Conservation (phyloP, 2,888 invertebrate genomes). For the Ophioninae sp. region DNA sequence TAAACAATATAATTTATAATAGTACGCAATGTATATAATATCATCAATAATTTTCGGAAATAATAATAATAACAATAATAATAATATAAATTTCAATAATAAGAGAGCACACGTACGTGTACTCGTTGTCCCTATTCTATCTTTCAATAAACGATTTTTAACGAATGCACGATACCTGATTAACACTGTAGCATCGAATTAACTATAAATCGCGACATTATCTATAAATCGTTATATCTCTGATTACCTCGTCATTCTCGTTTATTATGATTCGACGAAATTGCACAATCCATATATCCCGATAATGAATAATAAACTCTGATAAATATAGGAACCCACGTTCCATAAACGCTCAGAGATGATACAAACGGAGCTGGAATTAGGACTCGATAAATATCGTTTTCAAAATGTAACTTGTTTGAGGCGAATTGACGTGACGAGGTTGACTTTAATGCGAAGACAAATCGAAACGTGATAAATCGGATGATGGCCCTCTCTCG, state of each 20-base stretch:
- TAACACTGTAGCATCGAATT: conserved; percentile 8
- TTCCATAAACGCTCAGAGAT: conserved; percentile 7
- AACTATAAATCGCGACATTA: conserved; percentile 22
- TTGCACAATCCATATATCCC: conserved; percentile 29
- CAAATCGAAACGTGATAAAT: not conserved
- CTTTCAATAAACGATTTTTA: conserved; percentile 17
- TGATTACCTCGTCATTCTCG: not conserved
- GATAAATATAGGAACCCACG: conserved; percentile 11
- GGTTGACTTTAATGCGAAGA: not conserved
- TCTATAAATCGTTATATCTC: conserved; percentile 12
- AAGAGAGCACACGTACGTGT: no score
- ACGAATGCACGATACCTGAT: conserved; percentile 22
- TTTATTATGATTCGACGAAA: conserved; percentile 16
- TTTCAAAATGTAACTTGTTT: not conserved
- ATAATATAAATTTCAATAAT: no score
- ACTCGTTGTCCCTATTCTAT: not conserved
- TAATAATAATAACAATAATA: no score
- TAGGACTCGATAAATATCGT: conserved; percentile 2
- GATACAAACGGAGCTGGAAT: not conserved
- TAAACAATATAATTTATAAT: no score
- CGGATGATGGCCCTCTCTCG: not conserved
- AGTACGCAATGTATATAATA: no score
- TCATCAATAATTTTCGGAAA: no score
- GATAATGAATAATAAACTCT: conserved; percentile 5
- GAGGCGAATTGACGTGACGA: conserved; percentile 1